These are phyloP conservation scores for Dynastes grantii DNA, from an alignment of 2,888 invertebrate species.

Conservation along the genomic window DNA sequence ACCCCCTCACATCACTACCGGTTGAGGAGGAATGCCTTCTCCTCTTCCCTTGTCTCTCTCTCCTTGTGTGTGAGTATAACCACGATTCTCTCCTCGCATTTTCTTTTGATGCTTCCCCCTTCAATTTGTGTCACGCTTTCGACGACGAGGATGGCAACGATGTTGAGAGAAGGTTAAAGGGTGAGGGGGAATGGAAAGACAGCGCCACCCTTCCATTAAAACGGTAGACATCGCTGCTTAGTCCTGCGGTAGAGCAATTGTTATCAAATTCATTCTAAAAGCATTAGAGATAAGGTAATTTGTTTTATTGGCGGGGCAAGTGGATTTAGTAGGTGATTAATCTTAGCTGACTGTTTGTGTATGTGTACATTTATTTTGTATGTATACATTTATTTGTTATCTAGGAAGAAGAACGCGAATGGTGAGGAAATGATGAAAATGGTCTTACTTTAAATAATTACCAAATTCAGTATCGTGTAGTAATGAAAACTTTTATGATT, in stretches of 20 bases:
- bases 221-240: constrained; percentile 37
- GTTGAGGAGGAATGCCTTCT: constrained; percentile 26
- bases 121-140: constrained; percentile 36
- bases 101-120: constrained; percentile 39
- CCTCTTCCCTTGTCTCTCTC: neutral
- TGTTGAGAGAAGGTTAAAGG: neutral
- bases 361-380: neutral
- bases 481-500: too few species aligned
- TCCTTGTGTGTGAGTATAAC: neutral
- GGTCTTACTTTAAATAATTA: too few species aligned
- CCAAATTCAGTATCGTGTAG: too few species aligned
- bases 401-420: too few species aligned
- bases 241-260: constrained; percentile 37
- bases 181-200: neutral
- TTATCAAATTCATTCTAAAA: constrained; percentile 42
- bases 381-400: too few species aligned
- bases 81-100: constrained; percentile 20
- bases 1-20: constrained; percentile 13
- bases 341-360: constrained; percentile 24
- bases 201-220: constrained; percentile 39
- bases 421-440: too few species aligned
- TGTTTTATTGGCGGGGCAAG: constrained; percentile 41
- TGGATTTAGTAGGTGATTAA: constrained; percentile 30
- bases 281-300: constrained; percentile 40
- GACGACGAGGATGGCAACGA: neutral